Evolutionary conservation across 2,888 invertebrate species (phyloP), one percentile per base, ranked within the genome.

Genomic region (Lasioglossum leucozonium): DNA sequence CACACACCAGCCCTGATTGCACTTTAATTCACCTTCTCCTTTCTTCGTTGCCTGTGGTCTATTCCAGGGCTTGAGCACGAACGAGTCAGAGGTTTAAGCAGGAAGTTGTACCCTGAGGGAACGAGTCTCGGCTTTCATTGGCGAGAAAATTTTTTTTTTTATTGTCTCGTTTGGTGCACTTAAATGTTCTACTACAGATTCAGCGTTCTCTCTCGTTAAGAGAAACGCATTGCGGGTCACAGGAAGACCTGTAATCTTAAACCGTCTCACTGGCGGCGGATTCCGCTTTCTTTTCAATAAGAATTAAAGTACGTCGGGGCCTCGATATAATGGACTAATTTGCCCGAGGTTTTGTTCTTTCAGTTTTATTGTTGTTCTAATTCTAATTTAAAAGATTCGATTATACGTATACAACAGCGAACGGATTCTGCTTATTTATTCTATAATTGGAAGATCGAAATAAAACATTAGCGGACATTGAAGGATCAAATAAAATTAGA

Each of bases 31-130:
- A 81, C 87, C 88, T 87, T 90, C 84, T 80, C 80, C 82, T 82
- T 91, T 87, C 88, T 51, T 84, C 77, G 26, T 80, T 78, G 83
- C 37, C 65, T 51, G 71, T 77, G 82, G 79, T 90, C 88, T 89
- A 86, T 86, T 89, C 77, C 72, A 84, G 40, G n/a, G 85, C 87
- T 88, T 86, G 87, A 87, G 84, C 87, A 84, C 86, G 88, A 89
- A 82, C 84, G 90, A 81, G 75, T 85, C 81, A 80, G 83, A 77
- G 89, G 85, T 92, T 90, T 93, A 93, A 94, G 92, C 91, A 93
- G 94, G 93, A 94, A 94, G 92, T 62, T 91, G 91, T 91, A 91
- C 89, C 88, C 89, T 87, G 81, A 88, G 88, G 87, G 88, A 91
- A 91, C 88, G 62, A 81, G 73, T 85, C 88, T 90, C 87, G 80